Evolutionary conservation across 2,113 vertebrate genomes (phyloP), one percentile per base, ranked within the genome.

Genomic region (Tragelaphus scriptus): DNA sequence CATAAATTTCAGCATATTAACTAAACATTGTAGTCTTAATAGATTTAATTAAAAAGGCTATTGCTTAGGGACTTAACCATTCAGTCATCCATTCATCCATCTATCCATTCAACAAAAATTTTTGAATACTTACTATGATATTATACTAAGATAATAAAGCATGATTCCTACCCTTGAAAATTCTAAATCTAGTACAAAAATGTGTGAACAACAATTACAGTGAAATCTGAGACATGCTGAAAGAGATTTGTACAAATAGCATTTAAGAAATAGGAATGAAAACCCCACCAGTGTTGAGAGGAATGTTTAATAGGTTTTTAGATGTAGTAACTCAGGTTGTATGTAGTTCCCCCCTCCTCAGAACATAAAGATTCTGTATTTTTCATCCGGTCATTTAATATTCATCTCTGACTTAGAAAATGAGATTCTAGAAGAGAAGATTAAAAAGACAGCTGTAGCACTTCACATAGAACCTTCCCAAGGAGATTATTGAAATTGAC

Each of bases 21-120:
- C 85, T 96, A 77, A 96, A 96, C 49, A 65, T 44, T 96, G 53
- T 84, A 25, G 47, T 77, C 96, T 96, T 97, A 95, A 97, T 85
- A 94, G 63, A 68, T 96, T 93, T 96, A 96, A 97, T 94, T 92
- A 85, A 97, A 53, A 97, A 40, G 80, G 47, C 88, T 55, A 26
- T 13, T 94, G 65, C 71, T 91, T 90, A 68, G 93, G 47, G 63
- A 94, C 30, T 79, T 92, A 85, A 30, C 47, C 51, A 93, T 49
- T 93, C 61, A 87, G 44, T 97, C 91, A 95, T 65, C 49, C 53
- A 91, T 90, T 89, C 58, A 88, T 88, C n/a, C 21, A 88, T 75
- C 40, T 82, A 82, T 88, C 85, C 68, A 91, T 61, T 85, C 40
- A 80, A 68, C 6, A 79, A 93, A 94, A 71, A 3, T 4, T 84